A percentile compares a stretch with the other conserved stretches of the same genome.
Evolutionary conservation across 1,140 invertebrate species (phyloP).

Genomic region (Harlomillsia oculata): DNA sequence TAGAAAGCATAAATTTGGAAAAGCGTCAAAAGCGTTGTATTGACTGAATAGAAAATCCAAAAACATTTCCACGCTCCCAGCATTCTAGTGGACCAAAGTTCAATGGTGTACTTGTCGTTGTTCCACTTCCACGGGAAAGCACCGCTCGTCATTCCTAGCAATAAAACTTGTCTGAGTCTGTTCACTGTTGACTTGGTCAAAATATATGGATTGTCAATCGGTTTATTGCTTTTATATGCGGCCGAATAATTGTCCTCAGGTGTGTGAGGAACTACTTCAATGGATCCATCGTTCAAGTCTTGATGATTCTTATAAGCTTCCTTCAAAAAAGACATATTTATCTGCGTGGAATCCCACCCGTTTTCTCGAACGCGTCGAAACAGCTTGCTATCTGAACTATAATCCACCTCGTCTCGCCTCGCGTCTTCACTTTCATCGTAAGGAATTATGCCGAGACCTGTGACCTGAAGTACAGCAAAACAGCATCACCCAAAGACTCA

Average conservation of each 20-base stretch:
- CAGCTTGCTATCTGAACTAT: neutral
- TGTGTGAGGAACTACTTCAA: too few species aligned
- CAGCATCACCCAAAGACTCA: neutral
- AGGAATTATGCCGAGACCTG: slow-evolving; percentile 1
- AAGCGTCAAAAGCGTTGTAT: neutral
- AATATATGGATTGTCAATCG: neutral
- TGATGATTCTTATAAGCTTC: too few species aligned
- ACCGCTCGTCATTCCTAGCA: slow-evolving; percentile 2
- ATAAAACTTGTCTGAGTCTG: neutral
- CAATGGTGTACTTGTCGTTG: neutral
- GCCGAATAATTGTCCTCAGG: too few species aligned
- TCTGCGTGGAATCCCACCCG: too few species aligned
- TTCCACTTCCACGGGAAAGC: slow-evolving; percentile 19
- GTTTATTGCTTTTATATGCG: too few species aligned
- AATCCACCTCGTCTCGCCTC: neutral
- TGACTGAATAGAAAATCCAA: slow-evolving; percentile 14
- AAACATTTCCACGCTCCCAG: neutral
- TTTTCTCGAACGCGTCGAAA: too few species aligned
- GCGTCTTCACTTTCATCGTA: slow-evolving; percentile 3
- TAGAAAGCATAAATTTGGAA: slow-evolving; percentile 16
- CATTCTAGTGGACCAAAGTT: neutral
- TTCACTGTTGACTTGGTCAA: slow-evolving; percentile 1
- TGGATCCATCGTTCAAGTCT: too few species aligned
- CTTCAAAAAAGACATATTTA: too few species aligned
- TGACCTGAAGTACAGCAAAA: neutral